phyloP scores from a whole-genome alignment of 2,888 invertebrate species.

The Aquatica leii region DNA sequence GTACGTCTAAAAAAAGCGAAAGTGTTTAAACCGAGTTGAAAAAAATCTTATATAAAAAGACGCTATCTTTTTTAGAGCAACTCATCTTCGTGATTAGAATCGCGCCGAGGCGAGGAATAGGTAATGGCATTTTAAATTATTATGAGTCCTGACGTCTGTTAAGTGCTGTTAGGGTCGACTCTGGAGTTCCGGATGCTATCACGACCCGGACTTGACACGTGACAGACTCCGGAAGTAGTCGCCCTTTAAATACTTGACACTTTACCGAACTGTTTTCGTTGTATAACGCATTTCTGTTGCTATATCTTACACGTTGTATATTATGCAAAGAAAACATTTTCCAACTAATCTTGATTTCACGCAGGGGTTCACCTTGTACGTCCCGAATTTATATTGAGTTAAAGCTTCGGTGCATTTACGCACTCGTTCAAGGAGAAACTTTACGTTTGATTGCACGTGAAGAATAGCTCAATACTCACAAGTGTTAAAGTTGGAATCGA shows the following conservation, averaged over 20 bases:
- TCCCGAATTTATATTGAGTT: constrained; percentile 38
- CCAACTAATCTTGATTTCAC: constrained; percentile 14
- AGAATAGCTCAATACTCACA: constrained; percentile 56
- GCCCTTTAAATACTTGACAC: constrained; percentile 36
- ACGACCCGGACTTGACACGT: constrained; percentile 43
- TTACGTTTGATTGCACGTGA: constrained; percentile 59
- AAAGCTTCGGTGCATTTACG: constrained; percentile 52
- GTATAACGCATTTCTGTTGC: constrained; percentile 10
- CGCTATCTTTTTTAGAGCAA: constrained; percentile 38
- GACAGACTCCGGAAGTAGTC: constrained; percentile 47
- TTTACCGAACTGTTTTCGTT: constrained; percentile 9
- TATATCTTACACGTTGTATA: constrained; percentile 1
- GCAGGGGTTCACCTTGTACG: constrained; percentile 17
- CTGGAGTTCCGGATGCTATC: constrained; percentile 47
- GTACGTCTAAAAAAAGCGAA: constrained; percentile 30
- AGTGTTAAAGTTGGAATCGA: constrained; percentile 50
- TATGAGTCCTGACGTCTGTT: constrained; percentile 53
- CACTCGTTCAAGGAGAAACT: constrained; percentile 57
- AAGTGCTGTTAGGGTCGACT: constrained; percentile 48
- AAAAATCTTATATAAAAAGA: constrained; percentile 32
- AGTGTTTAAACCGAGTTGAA: constrained; percentile 33
- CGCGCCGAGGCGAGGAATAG: constrained; percentile 47
- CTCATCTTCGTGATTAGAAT: constrained; percentile 47
- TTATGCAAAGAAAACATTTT: constrained; percentile 16
- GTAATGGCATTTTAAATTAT: constrained; percentile 54